Base-by-base conservation (phyloP, 2,113 vertebrate genomes). In the Acinonyx jubatus region DNA sequence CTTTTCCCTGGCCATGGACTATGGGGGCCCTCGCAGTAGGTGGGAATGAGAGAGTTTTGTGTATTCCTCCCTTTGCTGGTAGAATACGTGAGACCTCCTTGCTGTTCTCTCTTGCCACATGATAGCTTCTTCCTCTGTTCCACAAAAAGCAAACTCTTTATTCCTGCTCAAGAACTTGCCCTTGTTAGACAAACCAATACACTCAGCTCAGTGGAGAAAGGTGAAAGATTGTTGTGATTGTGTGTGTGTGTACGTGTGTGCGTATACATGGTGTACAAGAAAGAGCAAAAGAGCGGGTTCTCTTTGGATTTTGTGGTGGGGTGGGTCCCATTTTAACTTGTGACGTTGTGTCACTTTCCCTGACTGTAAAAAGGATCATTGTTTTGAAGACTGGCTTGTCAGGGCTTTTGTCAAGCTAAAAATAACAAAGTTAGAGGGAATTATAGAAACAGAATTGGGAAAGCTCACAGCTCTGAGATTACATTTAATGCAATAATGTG, bases 391-490 rank as follows among this genome's bases (percentile, higher is more conserved):
- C 73, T 91, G 69, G 12, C 23, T 95, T 83, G 50, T 88, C 12
- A 8, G 68, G 23, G 33, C 48, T 68, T 89, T 94, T 74, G 57
- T 95, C 38, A 95, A 93, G n/a, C 61, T 79, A 94, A 91, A 89
- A 57, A 89, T 38, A 82, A 79, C 25, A 78, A 65, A 61, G 76
- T 83, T 65, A 68, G 21, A 96, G 89, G 82, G 89, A 96, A 97
- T 73, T 78, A 87, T 73, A 87, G 87, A 68, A 73, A 57, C 38
- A 68, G 45, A 97, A 52, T 48, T 71, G 84, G 80, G 78, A 65
- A 93, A 95, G 66, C 84, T 68, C 50, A 23, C 1, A 33, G 71
- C 66, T 89, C 55, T 31, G 66, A 95, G 94, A 86, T 94, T 76
- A 78, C 65, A 73, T 93, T 85, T 91, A 78, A 88, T 74, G 82